Evolutionary conservation across 2,797 vertebrate genomes (phyloP).

Genomic region (Strix occidentalis): DNA sequence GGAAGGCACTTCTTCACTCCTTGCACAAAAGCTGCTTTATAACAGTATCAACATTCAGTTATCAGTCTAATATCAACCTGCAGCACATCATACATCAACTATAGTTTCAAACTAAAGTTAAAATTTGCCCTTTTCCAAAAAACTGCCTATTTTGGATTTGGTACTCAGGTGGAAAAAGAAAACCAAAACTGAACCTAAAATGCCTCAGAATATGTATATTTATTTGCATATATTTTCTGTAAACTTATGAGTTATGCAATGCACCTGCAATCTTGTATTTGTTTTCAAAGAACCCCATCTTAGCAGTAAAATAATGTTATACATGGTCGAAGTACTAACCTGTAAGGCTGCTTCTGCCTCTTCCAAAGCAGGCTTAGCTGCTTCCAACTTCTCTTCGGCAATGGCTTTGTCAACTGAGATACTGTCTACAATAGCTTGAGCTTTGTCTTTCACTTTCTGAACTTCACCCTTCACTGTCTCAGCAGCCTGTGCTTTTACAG

Average conservation of each 20-base stretch:
- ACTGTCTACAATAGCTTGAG: slow-evolving; percentile 91
- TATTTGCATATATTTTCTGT: neutral
- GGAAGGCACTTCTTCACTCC: neutral
- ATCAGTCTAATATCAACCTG: neutral
- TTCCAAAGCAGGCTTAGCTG: slow-evolving; percentile 88
- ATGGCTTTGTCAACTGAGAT: slow-evolving; percentile 93
- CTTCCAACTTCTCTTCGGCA: slow-evolving; percentile 90
- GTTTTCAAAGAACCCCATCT: neutral
- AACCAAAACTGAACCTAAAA: neutral
- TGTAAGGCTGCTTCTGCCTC: slow-evolving; percentile 92
- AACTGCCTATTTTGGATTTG: neutral
- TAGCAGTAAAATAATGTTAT: neutral
- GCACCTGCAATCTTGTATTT: neutral
- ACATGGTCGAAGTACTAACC: slow-evolving; percentile 66
- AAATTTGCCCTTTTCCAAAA: neutral
- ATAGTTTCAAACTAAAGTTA: neutral
- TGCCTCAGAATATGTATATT: neutral
- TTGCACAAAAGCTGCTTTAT: neutral
- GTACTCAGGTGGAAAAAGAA: neutral
- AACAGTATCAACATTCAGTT: neutral
- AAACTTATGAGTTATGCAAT: neutral
- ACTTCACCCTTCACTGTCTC: slow-evolving; percentile 93
- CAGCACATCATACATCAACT: neutral
- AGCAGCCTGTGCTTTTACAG: slow-evolving; percentile 92
- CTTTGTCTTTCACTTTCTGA: slow-evolving; percentile 97